Conservation (phyloP, 2,888 invertebrate species). For the Xylota sylvarum region DNA sequence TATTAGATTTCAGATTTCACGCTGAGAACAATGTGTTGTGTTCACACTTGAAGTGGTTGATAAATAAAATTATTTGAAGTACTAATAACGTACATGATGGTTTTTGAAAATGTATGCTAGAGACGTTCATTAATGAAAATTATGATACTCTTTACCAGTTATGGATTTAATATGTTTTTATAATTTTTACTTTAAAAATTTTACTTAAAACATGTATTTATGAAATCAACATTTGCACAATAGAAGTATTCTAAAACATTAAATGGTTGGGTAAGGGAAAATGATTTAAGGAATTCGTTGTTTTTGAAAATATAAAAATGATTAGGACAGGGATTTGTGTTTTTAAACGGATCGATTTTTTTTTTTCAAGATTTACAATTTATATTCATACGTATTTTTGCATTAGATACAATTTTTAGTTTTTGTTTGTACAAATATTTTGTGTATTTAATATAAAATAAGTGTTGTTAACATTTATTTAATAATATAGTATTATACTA, state of each 20-base stretch:
- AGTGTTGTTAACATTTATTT: too few species aligned
- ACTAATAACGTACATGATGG: not conserved
- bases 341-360: too few species aligned
- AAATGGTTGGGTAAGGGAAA: not conserved
- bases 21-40: slow-evolving; percentile 20
- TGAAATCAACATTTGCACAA: not conserved
- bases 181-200: not conserved
- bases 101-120: not conserved
- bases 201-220: not conserved
- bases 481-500: too few species aligned
- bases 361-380: too few species aligned
- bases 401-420: too few species aligned
- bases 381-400: too few species aligned
- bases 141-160: not conserved
- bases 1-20: slow-evolving; percentile 32
- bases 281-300: not conserved
- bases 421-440: too few species aligned
- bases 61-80: slow-evolving; percentile 1
- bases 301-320: not conserved
- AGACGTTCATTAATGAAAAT: not conserved
- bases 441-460: too few species aligned
- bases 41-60: slow-evolving; percentile 10
- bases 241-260: not conserved
- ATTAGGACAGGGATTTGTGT: too few species aligned
- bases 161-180: not conserved